These are phyloP conservation scores for Pteromalus puparum DNA, from an alignment of 1,140 invertebrate genomes.

Conservation along the genomic window DNA sequence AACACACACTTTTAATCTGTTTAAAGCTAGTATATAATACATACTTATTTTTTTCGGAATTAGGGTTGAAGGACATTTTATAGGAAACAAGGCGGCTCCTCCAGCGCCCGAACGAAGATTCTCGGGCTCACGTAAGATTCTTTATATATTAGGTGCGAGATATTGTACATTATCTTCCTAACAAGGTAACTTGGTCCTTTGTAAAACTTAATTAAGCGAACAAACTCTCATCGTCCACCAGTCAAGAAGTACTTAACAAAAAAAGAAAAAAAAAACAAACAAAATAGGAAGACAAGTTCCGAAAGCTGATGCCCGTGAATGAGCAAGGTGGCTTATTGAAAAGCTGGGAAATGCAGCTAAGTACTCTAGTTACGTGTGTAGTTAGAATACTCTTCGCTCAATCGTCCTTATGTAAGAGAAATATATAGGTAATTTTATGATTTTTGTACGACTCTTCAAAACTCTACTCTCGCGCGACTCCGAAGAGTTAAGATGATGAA, in stretches of 20 bases:
- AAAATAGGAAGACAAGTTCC: neutral
- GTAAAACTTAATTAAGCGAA: slow-evolving; percentile 4
- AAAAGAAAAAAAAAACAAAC: neutral
- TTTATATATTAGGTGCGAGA: slow-evolving; percentile 1
- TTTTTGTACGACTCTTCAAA: slow-evolving; percentile 42
- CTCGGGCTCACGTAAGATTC: neutral
- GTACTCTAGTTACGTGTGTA: slow-evolving; percentile 43
- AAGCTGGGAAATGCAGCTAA: neutral
- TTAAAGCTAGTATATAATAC: neutral
- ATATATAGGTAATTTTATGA: slow-evolving; percentile 39
- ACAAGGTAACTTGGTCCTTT: slow-evolving; percentile 31
- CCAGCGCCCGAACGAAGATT: neutral
- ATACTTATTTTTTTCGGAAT: neutral
- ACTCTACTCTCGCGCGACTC: slow-evolving; percentile 29
- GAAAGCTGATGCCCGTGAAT: no score
- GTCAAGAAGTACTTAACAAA: neutral
- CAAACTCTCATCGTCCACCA: slow-evolving; percentile 27
- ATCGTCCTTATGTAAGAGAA: slow-evolving; percentile 25
- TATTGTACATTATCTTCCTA: slow-evolving; percentile 39
- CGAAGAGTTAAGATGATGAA: neutral
- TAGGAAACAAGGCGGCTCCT: neutral
- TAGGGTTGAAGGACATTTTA: neutral
- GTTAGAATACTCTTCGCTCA: slow-evolving; percentile 35
- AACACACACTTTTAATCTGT: neutral
- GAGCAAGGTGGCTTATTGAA: no score